Base-by-base conservation (phyloP, 2,113 vertebrate genomes). In the Limanda limanda region DNA sequence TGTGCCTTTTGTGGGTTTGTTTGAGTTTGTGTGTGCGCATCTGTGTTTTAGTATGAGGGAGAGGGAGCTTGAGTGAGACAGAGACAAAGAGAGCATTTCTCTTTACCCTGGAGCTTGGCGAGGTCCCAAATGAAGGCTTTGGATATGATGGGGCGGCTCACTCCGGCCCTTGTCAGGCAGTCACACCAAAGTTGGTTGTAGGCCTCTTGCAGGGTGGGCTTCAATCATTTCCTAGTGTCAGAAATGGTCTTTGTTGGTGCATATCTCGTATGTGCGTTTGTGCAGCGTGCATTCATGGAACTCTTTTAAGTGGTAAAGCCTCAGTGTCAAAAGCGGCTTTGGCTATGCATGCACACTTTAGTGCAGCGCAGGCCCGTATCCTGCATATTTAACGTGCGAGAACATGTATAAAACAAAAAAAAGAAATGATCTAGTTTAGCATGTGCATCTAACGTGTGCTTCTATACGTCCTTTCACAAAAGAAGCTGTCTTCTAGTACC, bases 51-150 rank as follows among this genome's bases (percentile, higher is more conserved):
- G 92, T 90, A 92, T 91, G 92, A 88, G 88, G 78, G 86, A 91
- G 89, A 90, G 91, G 88, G 89, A 88, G 92, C 85, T 89, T 82
- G 88, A 92, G 92, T 72, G 89, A 93, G 86, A 84, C 84, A 21
- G 86, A 93, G 91, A 95, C 93, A 95, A 94, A 95, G 93, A 84
- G 89, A 91, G 90, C 89, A 91, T 93, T 94, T 94, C 91, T 94
- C 91, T 93, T 91, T 88, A 92, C 89, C 86, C 79, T 67, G 87
- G 88, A 87, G 88, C 89, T 90, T 93, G 91, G 88, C 90, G 37
- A 79, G 71, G 76, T 81, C 90, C 92, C 84, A 91, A 91, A 86
- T 88, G 84, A 89, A 86, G 89, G 89, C 90, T 93, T 88, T 92
- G 91, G 91, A 92, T 92, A 92, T 91, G 92, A 92, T 93, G 92